Evolutionary conservation across 2,797 vertebrate genomes (phyloP), one percentile per base, ranked within the genome.

Genomic region (Melanogrammus aeglefinus): DNA sequence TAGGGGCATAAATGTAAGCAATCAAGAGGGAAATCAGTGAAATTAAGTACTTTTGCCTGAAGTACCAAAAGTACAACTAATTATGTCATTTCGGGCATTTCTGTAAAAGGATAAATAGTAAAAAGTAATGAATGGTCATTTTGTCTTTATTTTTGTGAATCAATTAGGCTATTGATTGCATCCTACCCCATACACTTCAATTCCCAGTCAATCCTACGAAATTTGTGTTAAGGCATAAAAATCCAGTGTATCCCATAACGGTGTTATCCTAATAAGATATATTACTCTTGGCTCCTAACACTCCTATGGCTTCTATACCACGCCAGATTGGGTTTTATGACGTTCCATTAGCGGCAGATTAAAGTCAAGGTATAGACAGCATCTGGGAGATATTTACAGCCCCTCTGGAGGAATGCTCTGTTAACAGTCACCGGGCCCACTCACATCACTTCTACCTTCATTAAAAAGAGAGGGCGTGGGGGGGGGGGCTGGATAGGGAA

Each of bases 401-500:
- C 81, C 77, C 21, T 81, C 88, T 83, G 39, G 82, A 76, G 81
- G 81, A 87, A 87, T 66, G 81, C 76, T 88, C 81, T 74, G 82
- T 85, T 90, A 89, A 87, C 87, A 86, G 92, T 86, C 79, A 69
- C 79, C 85, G 83, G 77, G 80, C 86, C 90, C 82, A 83, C 87
- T 90, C 85, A 83, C 84, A 80, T 85, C 85, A 89, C 91, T 88
- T 27, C 87, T 81, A 88, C 88, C 88, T 91, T 92, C 90, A 88
- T 88, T 91, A 93, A 88, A 87, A 84, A 80, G 89, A 83, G 89
- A 75, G 82, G 57, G n/a, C 9, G n/a, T n/a, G n/a, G n/a, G 57
- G n/a, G n/a, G 51, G 51, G 18, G 18, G 51, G 51, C 79, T 78
- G 84, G 88, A 81, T 80, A 80, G 81, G 76, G 81, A 83, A 88